phyloP scores from a whole-genome alignment of 2,113 vertebrate genomes.

The Myotis lucifugus region DNA sequence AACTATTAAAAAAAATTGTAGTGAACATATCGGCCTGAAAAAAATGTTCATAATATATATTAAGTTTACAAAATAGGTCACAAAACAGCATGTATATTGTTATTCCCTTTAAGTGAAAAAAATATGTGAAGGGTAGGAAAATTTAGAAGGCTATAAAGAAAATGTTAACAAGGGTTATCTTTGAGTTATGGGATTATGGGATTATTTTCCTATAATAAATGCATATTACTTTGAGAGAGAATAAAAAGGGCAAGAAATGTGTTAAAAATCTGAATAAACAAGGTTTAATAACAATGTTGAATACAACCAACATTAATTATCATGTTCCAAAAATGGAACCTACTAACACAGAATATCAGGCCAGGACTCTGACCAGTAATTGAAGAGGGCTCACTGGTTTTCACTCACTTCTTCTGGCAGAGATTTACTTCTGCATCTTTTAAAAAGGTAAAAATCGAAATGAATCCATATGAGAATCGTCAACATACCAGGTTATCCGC shows the following conservation, averaged over 20 bases:
- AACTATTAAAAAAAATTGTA: background rate
- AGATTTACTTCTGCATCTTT: background rate
- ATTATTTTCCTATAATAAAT: background rate
- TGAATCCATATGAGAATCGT: background rate
- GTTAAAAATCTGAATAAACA: background rate
- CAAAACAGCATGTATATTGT: background rate
- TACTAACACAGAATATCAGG: background rate
- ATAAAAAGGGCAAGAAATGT: constrained; percentile 12
- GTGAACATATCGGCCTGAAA: background rate
- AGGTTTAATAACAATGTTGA: background rate
- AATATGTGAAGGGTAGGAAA: background rate
- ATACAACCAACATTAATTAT: background rate
- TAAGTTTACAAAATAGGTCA: background rate
- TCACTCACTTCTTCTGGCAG: background rate
- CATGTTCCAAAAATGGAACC: background rate
- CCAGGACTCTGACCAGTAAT: background rate
- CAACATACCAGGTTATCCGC: constrained; percentile 93
- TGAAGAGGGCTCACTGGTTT: background rate
- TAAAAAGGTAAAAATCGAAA: background rate
- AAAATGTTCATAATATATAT: background rate
- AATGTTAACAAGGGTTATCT: background rate
- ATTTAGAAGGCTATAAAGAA: background rate
- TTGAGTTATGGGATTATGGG: background rate
- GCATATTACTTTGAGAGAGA: background rate
- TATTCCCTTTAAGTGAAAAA: background rate